phyloP scores from a whole-genome alignment of 2,113 vertebrate species.

The Tupaia tana region DNA sequence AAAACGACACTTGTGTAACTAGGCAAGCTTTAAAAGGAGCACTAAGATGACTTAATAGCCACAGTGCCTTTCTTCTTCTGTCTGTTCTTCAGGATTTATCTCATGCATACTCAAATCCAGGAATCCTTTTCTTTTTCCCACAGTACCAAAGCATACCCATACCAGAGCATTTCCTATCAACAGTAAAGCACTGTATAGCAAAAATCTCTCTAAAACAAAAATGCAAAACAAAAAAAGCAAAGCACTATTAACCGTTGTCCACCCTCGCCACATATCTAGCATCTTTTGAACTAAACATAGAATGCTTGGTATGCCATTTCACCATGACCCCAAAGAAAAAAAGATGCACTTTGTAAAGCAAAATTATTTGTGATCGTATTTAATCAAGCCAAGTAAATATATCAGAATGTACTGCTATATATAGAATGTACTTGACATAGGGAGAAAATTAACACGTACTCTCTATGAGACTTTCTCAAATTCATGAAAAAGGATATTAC shows the following conservation, averaged over 20 bases:
- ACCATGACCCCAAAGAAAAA: not conserved
- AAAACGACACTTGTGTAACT: not conserved
- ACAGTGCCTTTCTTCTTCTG: not conserved
- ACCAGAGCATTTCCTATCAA: not conserved
- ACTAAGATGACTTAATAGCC: not conserved
- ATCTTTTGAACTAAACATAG: not conserved
- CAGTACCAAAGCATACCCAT: not conserved
- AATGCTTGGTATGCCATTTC: not conserved
- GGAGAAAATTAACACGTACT: not conserved
- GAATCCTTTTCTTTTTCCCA: not conserved
- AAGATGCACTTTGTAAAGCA: not conserved
- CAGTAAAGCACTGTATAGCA: not conserved
- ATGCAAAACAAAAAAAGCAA: no score
- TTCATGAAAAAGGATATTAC: not conserved
- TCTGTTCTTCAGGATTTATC: not conserved
- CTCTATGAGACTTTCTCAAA: not conserved
- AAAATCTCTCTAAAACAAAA: no score
- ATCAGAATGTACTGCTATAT: not conserved
- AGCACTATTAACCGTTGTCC: not conserved
- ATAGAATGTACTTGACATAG: not conserved
- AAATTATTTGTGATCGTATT: not conserved
- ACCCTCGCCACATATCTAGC: not conserved
- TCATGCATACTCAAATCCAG: not conserved
- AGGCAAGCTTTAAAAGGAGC: not conserved
- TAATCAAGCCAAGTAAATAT: constrained; percentile 40